Evolutionary conservation across 2,113 vertebrate species (phyloP), one percentile per base, ranked within the genome.

Genomic region (Progne subis): DNA sequence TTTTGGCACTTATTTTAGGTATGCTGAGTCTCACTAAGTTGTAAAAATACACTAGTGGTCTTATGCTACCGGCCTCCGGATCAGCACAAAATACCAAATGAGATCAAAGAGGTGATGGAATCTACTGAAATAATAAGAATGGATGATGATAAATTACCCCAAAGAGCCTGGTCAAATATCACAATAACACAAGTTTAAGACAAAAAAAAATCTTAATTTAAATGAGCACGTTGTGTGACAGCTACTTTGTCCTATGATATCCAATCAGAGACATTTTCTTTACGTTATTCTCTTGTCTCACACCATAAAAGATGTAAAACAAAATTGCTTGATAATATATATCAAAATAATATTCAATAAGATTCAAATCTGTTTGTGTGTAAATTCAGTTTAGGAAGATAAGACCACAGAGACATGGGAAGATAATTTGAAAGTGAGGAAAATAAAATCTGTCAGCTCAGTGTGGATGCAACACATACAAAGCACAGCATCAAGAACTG

Each of bases 41-140:
- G 80, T 94, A 95, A 79, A 96, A 96, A 96, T 92, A 96, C 75
- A 76, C 92, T 74, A 53, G 87, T 7, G 55, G 69, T 92, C 80
- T 96, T 95, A 92, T 5, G 53, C 82, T 91, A 76, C 85, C 1
- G 8, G 88, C 75, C 90, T 90, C 74, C 0, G 20, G 94, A 95
- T 95, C 95, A 92, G 85, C 64, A 75, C 56, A 90, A 95, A 96
- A 86, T 92, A 83, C 82, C 34, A 1, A 93, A 82, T 0, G 9
- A 95, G 78, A 96, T 95, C 94, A 97, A 96, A 97, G 92, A 83
- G 44, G 72, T 87, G 90, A 83, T 2, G 6, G 95, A 94, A 92
- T 94, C 86, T 82, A 60, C 56, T 94, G 80, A 94, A 97, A 96
- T 86, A 97, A 94, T 82, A 96, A 86, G 75, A 89, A 90, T 70